Percentiles rank a stretch among this genome's conserved stretches.
Evolutionary conservation across 2,113 vertebrate genomes (phyloP).

Genomic region (Epinephelus fuscoguttatus): DNA sequence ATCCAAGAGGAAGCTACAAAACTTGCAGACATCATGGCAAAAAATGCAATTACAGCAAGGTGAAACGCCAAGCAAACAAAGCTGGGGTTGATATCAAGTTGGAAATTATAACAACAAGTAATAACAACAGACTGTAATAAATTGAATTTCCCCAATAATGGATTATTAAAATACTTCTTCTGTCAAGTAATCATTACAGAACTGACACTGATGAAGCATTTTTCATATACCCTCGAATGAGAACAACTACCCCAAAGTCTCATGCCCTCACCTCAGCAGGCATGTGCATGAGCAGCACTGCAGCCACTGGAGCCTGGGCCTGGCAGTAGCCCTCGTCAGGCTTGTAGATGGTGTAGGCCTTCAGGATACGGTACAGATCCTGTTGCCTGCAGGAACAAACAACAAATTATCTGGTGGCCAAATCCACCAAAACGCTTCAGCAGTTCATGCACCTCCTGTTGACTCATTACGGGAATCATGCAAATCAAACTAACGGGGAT

Average conservation of each 20-base stretch:
- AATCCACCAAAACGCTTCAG: background rate
- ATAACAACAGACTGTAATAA: no score
- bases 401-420: background rate
- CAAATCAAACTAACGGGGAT: background rate
- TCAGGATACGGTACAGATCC: constrained; percentile 92
- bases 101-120: no score
- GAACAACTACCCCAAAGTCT: background rate
- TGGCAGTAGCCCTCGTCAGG: constrained; percentile 95
- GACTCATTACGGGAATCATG: background rate
- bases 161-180: no score
- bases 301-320: constrained; percentile 93
- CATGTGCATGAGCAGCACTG: constrained; percentile 95
- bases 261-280: constrained; percentile 89
- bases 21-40: no score
- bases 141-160: no score
- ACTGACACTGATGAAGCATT: background rate
- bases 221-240: background rate
- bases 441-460: background rate
- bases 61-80: no score
- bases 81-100: no score
- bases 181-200: background rate
- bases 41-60: no score
- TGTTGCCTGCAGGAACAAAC: constrained; percentile 85
- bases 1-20: no score
- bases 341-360: constrained; percentile 92